Conservation (phyloP, 2,888 invertebrate genomes). For the Diaperis boleti region DNA sequence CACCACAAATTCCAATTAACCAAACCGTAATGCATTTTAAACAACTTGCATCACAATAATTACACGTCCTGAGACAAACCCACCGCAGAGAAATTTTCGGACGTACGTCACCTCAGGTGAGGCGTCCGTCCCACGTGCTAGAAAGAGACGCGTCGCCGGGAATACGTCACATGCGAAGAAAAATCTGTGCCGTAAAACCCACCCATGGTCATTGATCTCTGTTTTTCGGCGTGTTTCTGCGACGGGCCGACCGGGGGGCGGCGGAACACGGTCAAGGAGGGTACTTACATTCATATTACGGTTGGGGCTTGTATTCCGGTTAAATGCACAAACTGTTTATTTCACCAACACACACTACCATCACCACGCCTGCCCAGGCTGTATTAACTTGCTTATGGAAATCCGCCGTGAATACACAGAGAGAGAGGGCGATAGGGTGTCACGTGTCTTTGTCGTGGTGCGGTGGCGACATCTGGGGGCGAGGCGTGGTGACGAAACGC, state of each 20-base stretch:
- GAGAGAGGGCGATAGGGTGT: not conserved
- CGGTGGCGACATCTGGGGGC: not conserved
- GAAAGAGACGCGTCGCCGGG: conserved; percentile 41
- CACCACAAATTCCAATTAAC: conserved; percentile 4
- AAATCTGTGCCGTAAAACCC: conserved; percentile 61
- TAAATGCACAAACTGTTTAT: conserved; percentile 45
- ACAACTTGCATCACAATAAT: conserved; percentile 39
- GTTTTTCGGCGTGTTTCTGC: conserved; percentile 48
- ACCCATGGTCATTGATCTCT: conserved; percentile 67
- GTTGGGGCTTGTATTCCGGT: conserved; percentile 42
- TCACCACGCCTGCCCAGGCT: conserved; percentile 47
- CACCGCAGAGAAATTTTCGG: conserved; percentile 11
- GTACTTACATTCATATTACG: conserved; percentile 58
- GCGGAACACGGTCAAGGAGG: not conserved
- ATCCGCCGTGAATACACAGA: not conserved
- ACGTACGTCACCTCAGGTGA: conserved; percentile 19
- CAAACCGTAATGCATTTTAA: conserved; percentile 15
- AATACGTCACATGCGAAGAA: conserved; percentile 46
- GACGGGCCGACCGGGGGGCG: not conserved
- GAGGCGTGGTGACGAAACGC: not conserved
- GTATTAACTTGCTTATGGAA: conserved; percentile 5
- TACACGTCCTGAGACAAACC: conserved; percentile 28
- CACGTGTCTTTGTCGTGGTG: conserved; percentile 1
- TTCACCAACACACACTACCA: conserved; percentile 53
- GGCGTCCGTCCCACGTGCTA: not conserved